Conservation (phyloP, 2,113 vertebrate species). For the Epinephelus moara region DNA sequence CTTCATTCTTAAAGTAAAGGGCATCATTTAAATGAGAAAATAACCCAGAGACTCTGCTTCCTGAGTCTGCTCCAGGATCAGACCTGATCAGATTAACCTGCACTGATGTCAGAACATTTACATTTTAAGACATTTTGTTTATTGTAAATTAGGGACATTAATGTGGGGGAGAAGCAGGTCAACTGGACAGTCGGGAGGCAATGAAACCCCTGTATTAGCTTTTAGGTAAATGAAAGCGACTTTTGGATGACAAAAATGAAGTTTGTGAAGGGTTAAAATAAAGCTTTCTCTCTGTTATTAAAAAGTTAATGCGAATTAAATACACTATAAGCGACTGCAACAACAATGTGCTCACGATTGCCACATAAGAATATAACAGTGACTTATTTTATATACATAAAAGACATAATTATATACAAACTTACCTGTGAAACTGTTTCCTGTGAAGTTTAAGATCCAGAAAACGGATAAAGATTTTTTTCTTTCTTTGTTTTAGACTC, state of each 20-base stretch:
- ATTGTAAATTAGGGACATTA: not conserved
- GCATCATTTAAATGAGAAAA: not conserved
- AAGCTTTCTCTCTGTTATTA: not conserved
- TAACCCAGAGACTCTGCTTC: not conserved
- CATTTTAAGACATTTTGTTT: not conserved
- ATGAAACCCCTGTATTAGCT: not conserved
- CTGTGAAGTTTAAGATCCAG: constrained; percentile 45
- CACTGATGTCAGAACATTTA: not conserved
- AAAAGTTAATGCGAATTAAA: constrained; percentile 10
- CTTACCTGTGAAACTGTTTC: constrained; percentile 47
- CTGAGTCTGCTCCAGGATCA: too few species aligned
- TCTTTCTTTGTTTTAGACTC: not conserved
- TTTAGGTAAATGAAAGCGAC: not conserved
- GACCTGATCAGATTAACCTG: not conserved
- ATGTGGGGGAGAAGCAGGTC: constrained; percentile 20
- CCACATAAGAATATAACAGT: not conserved
- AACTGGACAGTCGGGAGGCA: not conserved
- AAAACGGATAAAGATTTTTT: not conserved
- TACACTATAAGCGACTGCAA: too few species aligned
- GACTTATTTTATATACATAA: not conserved
- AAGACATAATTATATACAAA: not conserved
- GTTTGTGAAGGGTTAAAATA: not conserved
- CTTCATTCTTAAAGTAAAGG: not conserved
- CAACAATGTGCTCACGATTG: not conserved
- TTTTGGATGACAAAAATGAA: not conserved